Evolutionary conservation across 1,140 invertebrate genomes (phyloP).

Genomic region (Zaprionus vittiger): DNA sequence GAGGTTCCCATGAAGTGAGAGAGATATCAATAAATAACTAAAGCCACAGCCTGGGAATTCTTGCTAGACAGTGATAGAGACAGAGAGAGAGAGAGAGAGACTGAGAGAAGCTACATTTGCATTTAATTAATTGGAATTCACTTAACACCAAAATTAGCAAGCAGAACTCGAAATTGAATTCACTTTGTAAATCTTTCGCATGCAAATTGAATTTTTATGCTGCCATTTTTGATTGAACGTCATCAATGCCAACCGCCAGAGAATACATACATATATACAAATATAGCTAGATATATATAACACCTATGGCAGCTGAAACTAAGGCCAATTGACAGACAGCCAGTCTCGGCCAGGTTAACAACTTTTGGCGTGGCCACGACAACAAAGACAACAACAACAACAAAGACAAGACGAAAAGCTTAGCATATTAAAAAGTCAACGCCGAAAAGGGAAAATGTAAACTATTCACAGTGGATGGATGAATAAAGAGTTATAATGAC

Average conservation of each 20-base stretch:
- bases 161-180: conserved; percentile 32
- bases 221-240: conserved; percentile 35
- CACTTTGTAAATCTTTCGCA: conserved; percentile 16
- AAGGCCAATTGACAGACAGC: conserved; percentile 52
- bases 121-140: conserved; percentile 31
- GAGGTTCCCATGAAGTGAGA: conserved; percentile 8
- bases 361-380: conserved; percentile 65
- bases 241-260: conserved; percentile 33
- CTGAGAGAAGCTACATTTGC: background rate
- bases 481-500: conserved; percentile 23
- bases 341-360: conserved; percentile 56
- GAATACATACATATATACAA: conserved; percentile 5
- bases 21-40: conserved; percentile 16
- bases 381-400: conserved; percentile 5
- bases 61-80: background rate
- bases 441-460: conserved; percentile 71
- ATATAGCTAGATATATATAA: conserved; percentile 16
- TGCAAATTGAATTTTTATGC: conserved; percentile 39
- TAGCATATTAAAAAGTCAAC: conserved; percentile 69
- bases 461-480: conserved; percentile 57
- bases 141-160: conserved; percentile 34
- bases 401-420: conserved; percentile 33
- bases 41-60: conserved; percentile 13
- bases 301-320: conserved; percentile 22
- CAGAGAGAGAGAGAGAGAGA: background rate